Percentiles rank a stretch among this genome's conserved stretches.
phyloP scores from a whole-genome alignment of 1,140 invertebrate genomes.

The Magallana ariakensis region DNA sequence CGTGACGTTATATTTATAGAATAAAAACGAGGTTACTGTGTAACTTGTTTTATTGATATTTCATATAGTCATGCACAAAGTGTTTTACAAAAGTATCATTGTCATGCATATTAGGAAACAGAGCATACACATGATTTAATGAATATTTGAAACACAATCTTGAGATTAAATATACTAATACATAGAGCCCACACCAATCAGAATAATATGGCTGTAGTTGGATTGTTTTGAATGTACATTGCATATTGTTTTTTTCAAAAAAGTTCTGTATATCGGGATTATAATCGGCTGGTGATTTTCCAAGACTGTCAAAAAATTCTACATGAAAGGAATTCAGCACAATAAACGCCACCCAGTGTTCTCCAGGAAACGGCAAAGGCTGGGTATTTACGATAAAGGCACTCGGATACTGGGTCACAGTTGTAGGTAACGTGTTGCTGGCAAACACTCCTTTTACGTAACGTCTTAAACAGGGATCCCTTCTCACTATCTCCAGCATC shows the following conservation, averaged over 20 bases:
- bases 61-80: slow-evolving; percentile 18
- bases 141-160: slow-evolving; percentile 44
- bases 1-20: not conserved
- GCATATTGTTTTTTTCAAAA: slow-evolving; percentile 15
- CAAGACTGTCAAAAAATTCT: slow-evolving; percentile 51
- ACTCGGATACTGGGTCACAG: slow-evolving; percentile 33
- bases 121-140: slow-evolving; percentile 20
- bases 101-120: not conserved
- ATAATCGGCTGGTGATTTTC: slow-evolving; percentile 43
- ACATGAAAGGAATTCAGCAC: slow-evolving; percentile 22
- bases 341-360: slow-evolving; percentile 47
- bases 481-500: not conserved
- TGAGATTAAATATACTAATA: slow-evolving; percentile 36
- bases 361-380: slow-evolving; percentile 32
- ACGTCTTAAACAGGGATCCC: not conserved
- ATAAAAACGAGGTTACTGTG: not conserved
- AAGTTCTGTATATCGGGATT: slow-evolving; percentile 19
- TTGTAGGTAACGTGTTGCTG: slow-evolving; percentile 41
- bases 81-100: slow-evolving; percentile 21
- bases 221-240: slow-evolving; percentile 32
- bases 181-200: slow-evolving; percentile 42
- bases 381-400: slow-evolving; percentile 43
- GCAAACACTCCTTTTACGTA: slow-evolving; percentile 46
- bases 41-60: not conserved
- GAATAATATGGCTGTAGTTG: slow-evolving; percentile 31